Evolutionary conservation across 2,113 vertebrate genomes (phyloP).

Genomic region (Syngnathus typhle): DNA sequence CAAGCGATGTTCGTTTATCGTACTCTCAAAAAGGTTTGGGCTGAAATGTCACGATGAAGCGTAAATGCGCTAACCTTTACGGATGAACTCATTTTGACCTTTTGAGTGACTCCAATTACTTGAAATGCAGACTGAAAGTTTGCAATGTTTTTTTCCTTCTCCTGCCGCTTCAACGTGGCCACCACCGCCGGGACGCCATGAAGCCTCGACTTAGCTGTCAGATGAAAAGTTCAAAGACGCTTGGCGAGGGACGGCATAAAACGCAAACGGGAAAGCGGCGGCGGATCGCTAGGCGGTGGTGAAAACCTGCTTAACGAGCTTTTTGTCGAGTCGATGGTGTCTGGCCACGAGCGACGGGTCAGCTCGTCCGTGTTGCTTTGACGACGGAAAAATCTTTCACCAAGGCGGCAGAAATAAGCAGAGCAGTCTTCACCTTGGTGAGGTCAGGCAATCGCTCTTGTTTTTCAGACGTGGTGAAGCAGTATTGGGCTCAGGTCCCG

Average conservation of each 20-base stretch:
- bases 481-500: not conserved
- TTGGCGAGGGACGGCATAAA: not conserved
- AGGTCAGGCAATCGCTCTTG: not conserved
- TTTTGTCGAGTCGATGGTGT: slow-evolving; percentile 45
- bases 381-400: slow-evolving; percentile 14
- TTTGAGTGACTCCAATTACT: too few species aligned
- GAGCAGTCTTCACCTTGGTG: not conserved
- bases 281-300: slow-evolving; percentile 30
- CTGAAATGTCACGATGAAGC: too few species aligned
- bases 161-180: not conserved
- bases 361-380: slow-evolving; percentile 26
- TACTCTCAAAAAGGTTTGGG: too few species aligned
- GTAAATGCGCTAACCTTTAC: too few species aligned
- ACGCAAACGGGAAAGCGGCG: too few species aligned
- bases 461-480: not conserved
- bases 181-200: slow-evolving; percentile 18
- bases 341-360: slow-evolving; percentile 26
- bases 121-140: too few species aligned
- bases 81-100: too few species aligned
- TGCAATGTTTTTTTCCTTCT: not conserved
- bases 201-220: slow-evolving; percentile 48
- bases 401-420: not conserved
- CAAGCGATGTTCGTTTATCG: too few species aligned
- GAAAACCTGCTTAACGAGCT: slow-evolving; percentile 40
- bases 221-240: slow-evolving; percentile 33